Base-by-base conservation (phyloP, 2,797 vertebrate genomes). In the Crocodylus rhombifer region DNA sequence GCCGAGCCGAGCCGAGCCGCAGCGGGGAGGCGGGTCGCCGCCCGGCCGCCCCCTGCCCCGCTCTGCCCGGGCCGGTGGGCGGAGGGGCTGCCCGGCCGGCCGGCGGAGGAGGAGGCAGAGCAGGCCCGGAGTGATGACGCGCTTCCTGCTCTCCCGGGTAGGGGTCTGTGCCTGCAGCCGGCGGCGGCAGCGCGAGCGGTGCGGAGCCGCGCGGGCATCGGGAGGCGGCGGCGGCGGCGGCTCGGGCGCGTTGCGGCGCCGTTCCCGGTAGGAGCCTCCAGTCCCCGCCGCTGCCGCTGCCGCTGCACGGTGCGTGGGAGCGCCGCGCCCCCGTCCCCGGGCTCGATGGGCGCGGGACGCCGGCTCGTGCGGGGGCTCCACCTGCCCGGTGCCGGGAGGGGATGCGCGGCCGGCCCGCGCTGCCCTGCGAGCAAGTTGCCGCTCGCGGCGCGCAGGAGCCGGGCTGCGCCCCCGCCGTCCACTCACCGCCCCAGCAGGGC, bases 41-140 rank as follows among this genome's bases (percentile, higher is more conserved):
- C 42, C 42, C 42, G 42, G 42, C 42, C 42, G 42, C 42, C 42
- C 42, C 42, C 6, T 42, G 42, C 42, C 42, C 42, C 8, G 42
- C 25, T 23, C 69, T 4, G 9, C 30, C 23, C 4, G 4, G 20
- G 55, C 1, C 23, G n/a, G 55, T 1, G 57, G 67, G 17, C 3
- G 23, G 5, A 42, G 2, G 25, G 16, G 11, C 25, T 4, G 11
- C 25, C 23, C 14, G 4, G 4, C 1, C 30, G 84, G 73, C 11
- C 7, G 14, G 76, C 6, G 15, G 88, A 9, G 36, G 13, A 23
- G 65, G 84, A 85, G 91, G 95, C 67, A 92, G 88, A 94, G 86
- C 95, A 84, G 97, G 97, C 97, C 95, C 97, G 86, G 92, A 97
- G 82, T 98, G 98, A 98, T 98, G 98, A 98, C 98, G 98, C 95